phyloP scores from a whole-genome alignment of 2,888 invertebrate genomes.

The Ommatoiulus sabulosus region DNA sequence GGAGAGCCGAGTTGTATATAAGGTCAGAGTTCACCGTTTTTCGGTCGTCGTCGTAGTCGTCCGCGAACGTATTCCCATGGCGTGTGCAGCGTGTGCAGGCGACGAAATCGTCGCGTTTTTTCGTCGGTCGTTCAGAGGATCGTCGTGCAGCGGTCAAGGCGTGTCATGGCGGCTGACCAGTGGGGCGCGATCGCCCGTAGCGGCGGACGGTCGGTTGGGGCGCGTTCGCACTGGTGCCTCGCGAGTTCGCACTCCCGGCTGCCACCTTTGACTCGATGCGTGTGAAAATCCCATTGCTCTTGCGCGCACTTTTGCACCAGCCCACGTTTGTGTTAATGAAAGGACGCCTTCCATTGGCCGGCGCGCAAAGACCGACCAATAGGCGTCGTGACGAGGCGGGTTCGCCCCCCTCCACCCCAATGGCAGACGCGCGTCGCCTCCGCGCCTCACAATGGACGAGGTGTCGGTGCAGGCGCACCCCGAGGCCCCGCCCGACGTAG shows the following conservation, averaged over 20 bases:
- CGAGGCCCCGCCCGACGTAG: background rate
- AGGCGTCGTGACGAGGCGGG: conserved; percentile 54
- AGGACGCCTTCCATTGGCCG: conserved; percentile 50
- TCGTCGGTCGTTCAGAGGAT: background rate
- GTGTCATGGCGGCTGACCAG: background rate
- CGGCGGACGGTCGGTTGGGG: background rate
- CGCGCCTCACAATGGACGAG: conserved; percentile 31
- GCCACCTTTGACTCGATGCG: conserved; percentile 57
- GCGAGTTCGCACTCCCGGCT: conserved; percentile 54
- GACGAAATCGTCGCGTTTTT: background rate
- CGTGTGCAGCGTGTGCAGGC: too few species aligned
- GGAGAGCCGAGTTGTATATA: too few species aligned
- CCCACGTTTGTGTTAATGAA: conserved; percentile 52
- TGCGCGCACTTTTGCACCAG: conserved; percentile 56
- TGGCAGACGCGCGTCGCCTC: background rate
- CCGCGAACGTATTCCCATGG: conserved; percentile 24
- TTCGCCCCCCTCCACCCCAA: conserved; percentile 37
- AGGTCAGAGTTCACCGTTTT: background rate
- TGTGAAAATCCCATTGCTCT: conserved; percentile 58
- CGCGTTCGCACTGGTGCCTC: background rate
- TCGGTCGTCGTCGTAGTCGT: too few species aligned
- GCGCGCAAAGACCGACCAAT: conserved; percentile 35
- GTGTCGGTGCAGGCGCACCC: background rate
- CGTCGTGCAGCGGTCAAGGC: background rate
- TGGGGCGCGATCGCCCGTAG: background rate